Percentiles rank a stretch among this genome's conserved stretches.
phyloP scores from a whole-genome alignment of 2,888 invertebrate genomes.

The Podabrus alpinus region DNA sequence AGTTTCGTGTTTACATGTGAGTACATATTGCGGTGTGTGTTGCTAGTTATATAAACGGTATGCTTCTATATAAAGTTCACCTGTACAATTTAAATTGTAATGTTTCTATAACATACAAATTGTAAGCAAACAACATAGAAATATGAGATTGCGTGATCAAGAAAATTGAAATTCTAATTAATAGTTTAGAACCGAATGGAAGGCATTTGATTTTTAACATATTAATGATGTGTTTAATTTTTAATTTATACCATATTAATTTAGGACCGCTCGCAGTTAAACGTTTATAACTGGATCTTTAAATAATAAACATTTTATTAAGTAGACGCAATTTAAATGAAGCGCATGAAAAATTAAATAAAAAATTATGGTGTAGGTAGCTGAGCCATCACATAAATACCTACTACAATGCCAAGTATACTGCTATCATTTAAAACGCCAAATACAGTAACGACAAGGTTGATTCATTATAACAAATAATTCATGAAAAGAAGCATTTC shows the following conservation, averaged over 20 bases:
- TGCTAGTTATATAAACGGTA: background rate
- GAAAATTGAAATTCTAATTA: constrained; percentile 20
- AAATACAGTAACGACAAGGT: background rate
- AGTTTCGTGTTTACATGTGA: background rate
- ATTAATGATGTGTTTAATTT: constrained; percentile 43
- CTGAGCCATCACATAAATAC: background rate
- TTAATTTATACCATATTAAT: constrained; percentile 41
- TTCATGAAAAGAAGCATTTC: background rate
- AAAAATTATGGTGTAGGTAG: constrained; percentile 5
- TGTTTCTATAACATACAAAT: background rate
- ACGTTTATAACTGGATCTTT: constrained; percentile 16
- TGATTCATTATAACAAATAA: background rate
- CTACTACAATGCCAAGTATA: background rate
- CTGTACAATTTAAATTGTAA: background rate
- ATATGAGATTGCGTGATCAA: constrained; percentile 19
- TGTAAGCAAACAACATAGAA: constrained; percentile 9
- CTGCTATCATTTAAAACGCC: background rate
- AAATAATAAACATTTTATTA: background rate
- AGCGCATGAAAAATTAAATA: constrained; percentile 1
- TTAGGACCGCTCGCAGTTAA: constrained; percentile 39
- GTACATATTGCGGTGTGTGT: background rate
- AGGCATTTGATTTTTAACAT: constrained; percentile 37
- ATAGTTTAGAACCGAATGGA: constrained; percentile 33
- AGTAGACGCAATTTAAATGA: background rate
- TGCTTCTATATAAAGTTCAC: constrained; percentile 7